Conservation (phyloP, 2,113 vertebrate species). For the Chrysemys picta region DNA sequence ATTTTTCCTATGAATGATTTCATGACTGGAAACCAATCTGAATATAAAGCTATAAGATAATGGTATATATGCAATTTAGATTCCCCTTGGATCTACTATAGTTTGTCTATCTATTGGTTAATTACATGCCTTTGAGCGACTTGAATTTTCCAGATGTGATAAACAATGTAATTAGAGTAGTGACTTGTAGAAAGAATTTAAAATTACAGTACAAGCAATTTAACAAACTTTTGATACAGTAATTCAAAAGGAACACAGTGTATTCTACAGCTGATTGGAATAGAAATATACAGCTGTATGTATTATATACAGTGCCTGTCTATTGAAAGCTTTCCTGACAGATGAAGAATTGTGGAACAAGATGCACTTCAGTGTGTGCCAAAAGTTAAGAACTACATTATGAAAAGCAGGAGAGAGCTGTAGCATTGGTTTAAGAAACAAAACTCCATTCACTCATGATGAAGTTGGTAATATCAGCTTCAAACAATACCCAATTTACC, state of each 20-base stretch:
- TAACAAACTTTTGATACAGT: neutral
- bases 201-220: neutral
- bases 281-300: neutral
- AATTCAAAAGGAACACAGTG: slow-evolving; percentile 28
- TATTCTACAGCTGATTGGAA: slow-evolving; percentile 1
- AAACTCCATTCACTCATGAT: neutral
- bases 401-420: neutral
- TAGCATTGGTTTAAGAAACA: neutral
- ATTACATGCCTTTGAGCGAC: neutral
- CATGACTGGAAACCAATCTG: neutral
- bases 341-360: neutral
- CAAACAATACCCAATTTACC: neutral
- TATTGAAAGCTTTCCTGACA: slow-evolving; percentile 9
- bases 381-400: neutral
- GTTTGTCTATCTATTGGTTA: neutral
- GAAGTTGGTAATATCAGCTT: neutral
- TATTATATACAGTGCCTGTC: neutral
- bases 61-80: neutral
- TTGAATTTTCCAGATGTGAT: neutral
- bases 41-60: neutral
- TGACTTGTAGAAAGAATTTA: neutral
- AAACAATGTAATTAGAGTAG: neutral
- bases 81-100: neutral
- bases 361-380: neutral
- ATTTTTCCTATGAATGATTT: neutral